Conservation (phyloP, 2,888 invertebrate genomes). For the Diadegma fenestrale region DNA sequence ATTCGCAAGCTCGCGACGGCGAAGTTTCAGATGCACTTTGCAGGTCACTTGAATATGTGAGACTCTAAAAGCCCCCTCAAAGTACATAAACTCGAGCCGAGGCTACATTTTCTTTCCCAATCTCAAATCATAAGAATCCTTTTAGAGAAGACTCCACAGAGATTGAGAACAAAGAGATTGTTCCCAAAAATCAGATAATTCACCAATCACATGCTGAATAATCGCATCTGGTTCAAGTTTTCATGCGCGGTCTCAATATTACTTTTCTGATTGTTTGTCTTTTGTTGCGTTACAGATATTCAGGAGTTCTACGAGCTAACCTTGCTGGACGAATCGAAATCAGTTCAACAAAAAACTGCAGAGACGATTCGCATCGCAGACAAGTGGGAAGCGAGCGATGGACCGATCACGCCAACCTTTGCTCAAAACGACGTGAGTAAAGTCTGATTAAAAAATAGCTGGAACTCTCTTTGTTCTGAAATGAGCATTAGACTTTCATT, state of each 20-base stretch:
- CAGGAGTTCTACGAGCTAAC: constrained; percentile 99
- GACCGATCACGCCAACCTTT: constrained; percentile 87
- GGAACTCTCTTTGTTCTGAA: too few relatives aligned
- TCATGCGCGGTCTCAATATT: neutral
- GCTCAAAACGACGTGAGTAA: constrained; percentile 88
- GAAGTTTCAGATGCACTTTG: constrained; percentile 41
- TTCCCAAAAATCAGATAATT: neutral
- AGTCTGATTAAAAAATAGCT: neutral
- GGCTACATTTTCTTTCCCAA: constrained; percentile 34
- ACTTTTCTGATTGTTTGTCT: constrained; percentile 26
- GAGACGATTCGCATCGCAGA: constrained; percentile 98
- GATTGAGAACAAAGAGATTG: neutral
- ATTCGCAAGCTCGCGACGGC: constrained; percentile 21
- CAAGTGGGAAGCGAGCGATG: constrained; percentile 94
- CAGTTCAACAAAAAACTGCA: constrained; percentile 97
- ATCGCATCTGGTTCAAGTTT: neutral
- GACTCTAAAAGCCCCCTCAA: constrained; percentile 41
- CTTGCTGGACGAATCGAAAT: constrained; percentile 97
- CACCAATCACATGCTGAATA: neutral
- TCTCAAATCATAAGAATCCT: neutral
- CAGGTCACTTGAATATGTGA: constrained; percentile 63
- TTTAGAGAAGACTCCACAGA: neutral
- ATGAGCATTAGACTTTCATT: neutral
- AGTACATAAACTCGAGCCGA: constrained; percentile 43
- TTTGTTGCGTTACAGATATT: constrained; percentile 91